Percentiles rank a stretch among this genome's conserved stretches.
Evolutionary conservation across 2,888 invertebrate species (phyloP).

Genomic region (Aromia moschata): DNA sequence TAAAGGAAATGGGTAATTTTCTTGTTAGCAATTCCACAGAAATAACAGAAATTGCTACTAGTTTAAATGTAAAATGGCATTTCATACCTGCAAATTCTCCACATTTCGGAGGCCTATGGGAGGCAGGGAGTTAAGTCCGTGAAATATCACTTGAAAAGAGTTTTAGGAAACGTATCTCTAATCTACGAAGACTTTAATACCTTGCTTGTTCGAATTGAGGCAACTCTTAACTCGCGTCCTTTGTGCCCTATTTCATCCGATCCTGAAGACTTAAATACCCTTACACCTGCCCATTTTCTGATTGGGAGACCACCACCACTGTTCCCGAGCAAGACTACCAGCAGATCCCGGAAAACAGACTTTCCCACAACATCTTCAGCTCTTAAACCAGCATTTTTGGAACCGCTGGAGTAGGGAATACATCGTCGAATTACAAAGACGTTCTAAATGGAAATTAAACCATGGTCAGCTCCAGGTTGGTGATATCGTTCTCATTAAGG

Average conservation of each 20-base stretch:
- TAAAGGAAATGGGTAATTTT: constrained; percentile 16
- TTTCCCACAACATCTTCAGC: constrained; percentile 43
- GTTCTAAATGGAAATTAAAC: constrained; percentile 36
- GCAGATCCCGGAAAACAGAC: constrained; percentile 36
- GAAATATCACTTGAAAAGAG: constrained; percentile 39
- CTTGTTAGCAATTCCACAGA: neutral
- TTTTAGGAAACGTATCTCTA: constrained; percentile 37
- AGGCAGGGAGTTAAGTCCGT: constrained; percentile 45
- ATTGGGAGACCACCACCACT: constrained; percentile 42
- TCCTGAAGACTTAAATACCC: constrained; percentile 42
- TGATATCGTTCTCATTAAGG: constrained; percentile 49
- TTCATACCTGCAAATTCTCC: constrained; percentile 27
- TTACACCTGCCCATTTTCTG: constrained; percentile 52
- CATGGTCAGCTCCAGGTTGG: constrained; percentile 39
- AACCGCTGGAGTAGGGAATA: constrained; percentile 47
- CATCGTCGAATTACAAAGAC: constrained; percentile 41
- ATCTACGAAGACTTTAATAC: constrained; percentile 50
- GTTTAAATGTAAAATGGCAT: constrained; percentile 16
- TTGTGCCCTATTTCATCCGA: constrained; percentile 40
- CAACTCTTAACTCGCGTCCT: constrained; percentile 49
- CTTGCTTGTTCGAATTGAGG: constrained; percentile 46
- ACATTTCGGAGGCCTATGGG: constrained; percentile 35
- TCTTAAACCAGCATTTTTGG: constrained; percentile 47
- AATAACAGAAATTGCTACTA: neutral
- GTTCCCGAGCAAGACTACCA: constrained; percentile 36